Base-by-base conservation (phyloP, 2,888 invertebrate genomes). In the Catocala sponsa region DNA sequence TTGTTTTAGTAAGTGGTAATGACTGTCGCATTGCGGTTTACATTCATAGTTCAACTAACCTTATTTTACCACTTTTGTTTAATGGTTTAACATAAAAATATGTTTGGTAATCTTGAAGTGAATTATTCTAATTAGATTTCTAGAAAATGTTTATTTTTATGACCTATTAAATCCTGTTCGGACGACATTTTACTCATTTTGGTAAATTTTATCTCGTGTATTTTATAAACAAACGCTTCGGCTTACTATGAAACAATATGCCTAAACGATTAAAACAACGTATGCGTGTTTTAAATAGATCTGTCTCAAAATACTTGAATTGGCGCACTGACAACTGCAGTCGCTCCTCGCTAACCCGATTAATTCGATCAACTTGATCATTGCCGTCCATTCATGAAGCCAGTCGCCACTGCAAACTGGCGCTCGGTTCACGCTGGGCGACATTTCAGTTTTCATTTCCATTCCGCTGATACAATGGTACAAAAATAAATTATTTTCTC, bases 341-440 rank as follows among this genome's bases (percentile, higher is more conserved):
- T 62, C 51, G 35, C 50, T 52, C 51, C 50, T 55, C 58, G 54
- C 59, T 64, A 63, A 58, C 59, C 46, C 65, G 60, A 73, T 70
- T 61, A 76, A 68, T 66, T 68, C 62, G 72, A 80, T 76, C 75
- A 75, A 77, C 59, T 72, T 75, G 70, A 80, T 79, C 54, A 74
- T 64, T 68, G 59, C 48, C 47, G 52, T 56, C 55, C 59, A 66
- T 63, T 54, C 59, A 71, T 68, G 71, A 69, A 65, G 44, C 60
- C 35, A 53, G 35, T 57, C 44, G 38, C 46, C 58, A 61, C 55
- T 47, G 60, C 62, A 50, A 52, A 57, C 55, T 60, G 63, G 48
- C 38, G 63, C 52, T 72, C 52, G 32, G 46, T 52, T 68, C 58
- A 47, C 41, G 48, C 46, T n/a, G 44, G 53, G 44, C 63, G 55